Evolutionary conservation across 2,888 invertebrate species (phyloP), one percentile per base, ranked within the genome.

Genomic region (Apodemia mormo): DNA sequence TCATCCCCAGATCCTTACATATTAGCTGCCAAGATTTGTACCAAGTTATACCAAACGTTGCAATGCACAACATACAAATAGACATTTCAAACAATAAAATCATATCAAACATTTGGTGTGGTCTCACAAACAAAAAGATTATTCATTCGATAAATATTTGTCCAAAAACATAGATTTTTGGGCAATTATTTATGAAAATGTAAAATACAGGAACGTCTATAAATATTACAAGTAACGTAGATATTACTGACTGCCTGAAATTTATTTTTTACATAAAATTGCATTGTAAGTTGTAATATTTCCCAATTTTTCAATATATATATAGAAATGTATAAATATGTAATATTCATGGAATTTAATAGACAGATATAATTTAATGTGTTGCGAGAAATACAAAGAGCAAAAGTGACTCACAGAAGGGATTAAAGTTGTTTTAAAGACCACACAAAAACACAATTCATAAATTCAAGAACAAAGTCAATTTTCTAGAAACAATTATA

Each of bases 401-500:
- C 7, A 54, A 54, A 54, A 22, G n/a, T 2, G 2, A 2, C 4
- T 2, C 8, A 22, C 49, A 49, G 37, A 66, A 14, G 14, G 10
- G 12, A n/a, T 40, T 56, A 69, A 72, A 75, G 69, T 89, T 82
- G 82, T 82, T 79, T 72, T 73, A 75, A 81, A 85, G 84, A 85
- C 79, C 80, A 81, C 88, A 87, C 77, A 67, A 77, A 85, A 86
- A 90, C 86, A 86, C 83, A 89, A 88, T 85, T 84, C 81, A 85
- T 87, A 82, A 83, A 84, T 87, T 88, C 84, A 83, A 80, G 84
- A 85, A 86, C 79, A 86, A 85, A 81, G 86, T 89, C 87, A 87
- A 83, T 83, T 77, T 78, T 78, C 72, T 82, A 84, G 78, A 87
- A 89, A 88, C 86, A 88, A 83, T 82, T 82, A 84, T 85, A 85